phyloP scores from a whole-genome alignment of 2,113 vertebrate species.

The Triplophysa rosa region DNA sequence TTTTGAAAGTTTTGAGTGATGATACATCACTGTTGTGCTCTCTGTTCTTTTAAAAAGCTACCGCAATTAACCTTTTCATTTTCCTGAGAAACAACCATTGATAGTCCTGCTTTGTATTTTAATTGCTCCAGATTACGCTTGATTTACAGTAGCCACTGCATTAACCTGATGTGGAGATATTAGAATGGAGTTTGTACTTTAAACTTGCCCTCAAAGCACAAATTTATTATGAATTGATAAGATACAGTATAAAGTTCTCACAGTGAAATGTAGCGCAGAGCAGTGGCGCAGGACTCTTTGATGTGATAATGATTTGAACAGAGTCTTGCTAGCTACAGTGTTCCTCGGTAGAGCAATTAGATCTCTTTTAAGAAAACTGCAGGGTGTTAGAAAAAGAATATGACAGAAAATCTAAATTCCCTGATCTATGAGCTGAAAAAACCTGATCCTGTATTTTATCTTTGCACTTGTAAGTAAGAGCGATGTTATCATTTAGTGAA shows the following conservation, averaged over 20 bases:
- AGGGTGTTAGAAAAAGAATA: not conserved
- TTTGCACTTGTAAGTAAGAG: not conserved
- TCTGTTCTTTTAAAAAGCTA: slow-evolving; percentile 21
- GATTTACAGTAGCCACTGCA: slow-evolving; percentile 24
- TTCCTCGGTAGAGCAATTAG: slow-evolving; percentile 41
- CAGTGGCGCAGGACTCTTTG: slow-evolving; percentile 43
- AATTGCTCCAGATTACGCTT: slow-evolving; percentile 50
- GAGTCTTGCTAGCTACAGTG: slow-evolving; percentile 36
- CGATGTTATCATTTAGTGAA: not conserved
- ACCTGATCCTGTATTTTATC: not conserved
- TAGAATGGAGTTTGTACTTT: slow-evolving; percentile 9
- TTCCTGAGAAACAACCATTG: slow-evolving; percentile 13
- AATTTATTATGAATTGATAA: slow-evolving; percentile 18
- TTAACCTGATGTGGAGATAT: slow-evolving; percentile 27
- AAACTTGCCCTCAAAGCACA: slow-evolving; percentile 5
- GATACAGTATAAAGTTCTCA: not conserved
- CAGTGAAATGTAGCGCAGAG: slow-evolving; percentile 38
- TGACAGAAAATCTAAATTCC: not conserved
- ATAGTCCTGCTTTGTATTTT: slow-evolving; percentile 44
- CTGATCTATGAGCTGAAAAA: not conserved
- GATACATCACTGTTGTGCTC: slow-evolving; percentile 38
- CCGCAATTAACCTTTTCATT: slow-evolving; percentile 41
- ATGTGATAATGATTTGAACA: slow-evolving; percentile 53
- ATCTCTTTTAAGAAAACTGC: slow-evolving; percentile 35
- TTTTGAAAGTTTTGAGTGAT: slow-evolving; percentile 61